These are phyloP conservation scores for Notoglanidium macrostoma DNA, from an alignment of 2,797 vertebrate species.

Conservation along the genomic window DNA sequence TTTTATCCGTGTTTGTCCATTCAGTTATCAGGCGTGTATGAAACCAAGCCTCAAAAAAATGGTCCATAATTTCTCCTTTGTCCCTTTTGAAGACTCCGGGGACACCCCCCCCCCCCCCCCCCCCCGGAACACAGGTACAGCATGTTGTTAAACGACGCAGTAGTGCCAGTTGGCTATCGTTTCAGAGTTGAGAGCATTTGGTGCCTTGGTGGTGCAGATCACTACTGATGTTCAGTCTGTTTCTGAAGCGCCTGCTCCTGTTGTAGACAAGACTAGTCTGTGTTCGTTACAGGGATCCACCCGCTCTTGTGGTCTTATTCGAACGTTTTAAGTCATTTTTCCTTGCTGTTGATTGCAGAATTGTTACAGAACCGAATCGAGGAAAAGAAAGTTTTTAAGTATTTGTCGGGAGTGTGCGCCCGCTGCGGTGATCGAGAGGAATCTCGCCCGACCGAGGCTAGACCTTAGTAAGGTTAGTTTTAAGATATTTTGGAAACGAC, in stretches of 20 bases:
- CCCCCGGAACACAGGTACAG: background rate
- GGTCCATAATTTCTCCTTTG: conserved; percentile 7
- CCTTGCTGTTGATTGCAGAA: conserved; percentile 3
- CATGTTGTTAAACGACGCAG: conserved; percentile 41
- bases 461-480: conserved; percentile 51
- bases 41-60: background rate
- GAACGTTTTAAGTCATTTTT: background rate
- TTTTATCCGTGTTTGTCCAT: conserved; percentile 12
- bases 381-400: background rate
- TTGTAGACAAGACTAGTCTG: background rate
- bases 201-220: conserved; percentile 71
- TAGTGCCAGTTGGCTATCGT: conserved; percentile 32
- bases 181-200: conserved; percentile 53
- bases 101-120: too few relatives aligned
- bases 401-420: conserved; percentile 30
- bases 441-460: background rate
- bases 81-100: background rate
- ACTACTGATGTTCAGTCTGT: conserved; percentile 59
- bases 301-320: conserved; percentile 13
- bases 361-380: conserved; percentile 9
- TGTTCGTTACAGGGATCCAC: conserved; percentile 20
- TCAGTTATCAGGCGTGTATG: background rate
- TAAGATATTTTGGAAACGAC: conserved; percentile 26
- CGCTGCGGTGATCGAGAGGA: background rate
- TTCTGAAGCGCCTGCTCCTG: conserved; percentile 1